Evolutionary conservation across 2,113 vertebrate species (phyloP), one percentile per base, ranked within the genome.

Genomic region (Nesoenas mayeri): DNA sequence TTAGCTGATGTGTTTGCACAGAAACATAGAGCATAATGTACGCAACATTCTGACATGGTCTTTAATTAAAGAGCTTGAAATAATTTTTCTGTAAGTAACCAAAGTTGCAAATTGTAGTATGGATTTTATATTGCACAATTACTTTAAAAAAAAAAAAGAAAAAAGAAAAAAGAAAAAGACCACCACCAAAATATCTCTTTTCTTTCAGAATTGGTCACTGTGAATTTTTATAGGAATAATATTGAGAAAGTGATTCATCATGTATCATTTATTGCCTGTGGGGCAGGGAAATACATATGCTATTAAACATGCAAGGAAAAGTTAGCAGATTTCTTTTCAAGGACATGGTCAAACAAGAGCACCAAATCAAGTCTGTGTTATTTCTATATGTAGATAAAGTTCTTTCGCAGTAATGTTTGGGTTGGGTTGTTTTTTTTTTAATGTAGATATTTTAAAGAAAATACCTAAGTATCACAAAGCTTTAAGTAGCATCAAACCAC

Each of bases 401-500:
- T 96, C 12, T 91, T 95, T 88, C 78, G 51, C 92, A 93, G 77
- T 92, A 71, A 85, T 89, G 42, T 78, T 50, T 60, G 58, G 61
- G 91, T 25, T 53, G 48, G 11, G 15, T 7, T 69, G 5, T 40
- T 84, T 18, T 47, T 85, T 91, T 74, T n/a, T n/a, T n/a, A n/a
- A 92, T 94, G 92, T 97, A 93, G 82, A 80, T 96, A 58, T 61
- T 84, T 95, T 93, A 87, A 91, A 95, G 91, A 81, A 93, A 87
- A 95, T 87, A 94, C 77, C 8, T 91, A 97, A 89, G 82, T 92
- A 80, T 94, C 50, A 62, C 79, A 92, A 65, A 97, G 93, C 84
- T 97, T 96, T 96, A 95, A 89, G 64, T 64, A 89, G 91, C 92
- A 85, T 85, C 91, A 94, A 96, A 96, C 96, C 92, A 96, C 90